Evolutionary conservation across 2,113 vertebrate genomes (phyloP).

Genomic region (Cheirogaleus medius): DNA sequence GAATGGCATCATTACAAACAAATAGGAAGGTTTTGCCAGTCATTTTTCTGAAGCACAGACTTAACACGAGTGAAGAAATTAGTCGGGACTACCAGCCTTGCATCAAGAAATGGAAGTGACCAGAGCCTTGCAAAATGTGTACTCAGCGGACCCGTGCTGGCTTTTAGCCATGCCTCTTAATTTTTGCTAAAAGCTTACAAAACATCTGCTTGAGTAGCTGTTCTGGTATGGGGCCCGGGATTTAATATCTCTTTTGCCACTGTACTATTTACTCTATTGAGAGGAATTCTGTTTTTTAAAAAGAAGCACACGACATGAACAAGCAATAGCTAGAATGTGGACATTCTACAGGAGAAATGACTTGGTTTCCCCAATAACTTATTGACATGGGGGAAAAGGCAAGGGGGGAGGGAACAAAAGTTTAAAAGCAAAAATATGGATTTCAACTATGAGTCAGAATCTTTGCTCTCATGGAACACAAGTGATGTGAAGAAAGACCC

Average conservation of each 20-base stretch:
- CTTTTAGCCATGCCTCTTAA: neutral
- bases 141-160: neutral
- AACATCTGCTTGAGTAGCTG: neutral
- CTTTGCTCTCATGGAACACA: neutral
- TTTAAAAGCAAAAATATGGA: neutral
- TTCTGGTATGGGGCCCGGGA: neutral
- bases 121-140: neutral
- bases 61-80: neutral
- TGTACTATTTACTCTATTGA: neutral
- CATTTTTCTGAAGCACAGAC: neutral
- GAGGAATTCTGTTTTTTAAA: neutral
- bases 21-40: neutral
- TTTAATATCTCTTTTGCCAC: neutral
- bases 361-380: neutral
- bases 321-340: neutral
- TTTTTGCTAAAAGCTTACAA: neutral
- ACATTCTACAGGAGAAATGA: neutral
- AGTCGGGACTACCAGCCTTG: neutral
- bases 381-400: accelerated
- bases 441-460: accelerated
- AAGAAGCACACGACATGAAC: neutral
- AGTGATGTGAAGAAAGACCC: neutral
- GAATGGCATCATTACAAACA: accelerated
- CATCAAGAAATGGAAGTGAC: neutral
- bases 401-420: neutral